phyloP scores from a whole-genome alignment of 2,797 vertebrate genomes.

The Falco columbarius region DNA sequence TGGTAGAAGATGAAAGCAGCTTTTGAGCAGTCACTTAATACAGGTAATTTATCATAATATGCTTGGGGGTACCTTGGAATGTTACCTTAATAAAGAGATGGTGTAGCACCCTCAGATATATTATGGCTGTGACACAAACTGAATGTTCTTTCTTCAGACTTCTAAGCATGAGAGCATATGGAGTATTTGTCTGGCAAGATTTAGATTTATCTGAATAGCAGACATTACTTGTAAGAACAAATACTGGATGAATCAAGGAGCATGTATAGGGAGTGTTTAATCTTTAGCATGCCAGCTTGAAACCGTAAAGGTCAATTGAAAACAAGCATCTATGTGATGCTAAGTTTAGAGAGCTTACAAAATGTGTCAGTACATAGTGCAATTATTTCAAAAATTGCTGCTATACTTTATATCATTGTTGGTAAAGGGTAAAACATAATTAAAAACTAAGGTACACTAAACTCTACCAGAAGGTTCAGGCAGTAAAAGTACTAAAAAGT shows the following conservation, averaged over 20 bases:
- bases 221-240: constrained; percentile 1
- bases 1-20: constrained; percentile 27
- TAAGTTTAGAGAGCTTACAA: background rate
- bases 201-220: constrained; percentile 26
- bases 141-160: background rate
- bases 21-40: background rate
- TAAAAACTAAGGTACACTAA: background rate
- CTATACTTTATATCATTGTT: background rate
- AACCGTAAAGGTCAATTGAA: background rate
- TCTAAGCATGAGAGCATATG: background rate
- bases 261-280: background rate
- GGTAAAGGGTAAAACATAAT: constrained; percentile 3
- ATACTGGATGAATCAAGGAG: background rate
- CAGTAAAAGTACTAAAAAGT: background rate
- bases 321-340: background rate
- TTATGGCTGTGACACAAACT: background rate
- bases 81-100: constrained; percentile 31
- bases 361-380: background rate
- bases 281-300: background rate
- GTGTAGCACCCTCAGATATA: constrained; percentile 1
- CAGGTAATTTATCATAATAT: constrained; percentile 24
- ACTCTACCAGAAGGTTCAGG: background rate
- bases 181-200: background rate
- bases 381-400: background rate
- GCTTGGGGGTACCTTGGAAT: constrained; percentile 14